Evolutionary conservation across 2,888 invertebrate genomes (phyloP), one percentile per base, ranked within the genome.

Genomic region (Argynnis bischoffii): DNA sequence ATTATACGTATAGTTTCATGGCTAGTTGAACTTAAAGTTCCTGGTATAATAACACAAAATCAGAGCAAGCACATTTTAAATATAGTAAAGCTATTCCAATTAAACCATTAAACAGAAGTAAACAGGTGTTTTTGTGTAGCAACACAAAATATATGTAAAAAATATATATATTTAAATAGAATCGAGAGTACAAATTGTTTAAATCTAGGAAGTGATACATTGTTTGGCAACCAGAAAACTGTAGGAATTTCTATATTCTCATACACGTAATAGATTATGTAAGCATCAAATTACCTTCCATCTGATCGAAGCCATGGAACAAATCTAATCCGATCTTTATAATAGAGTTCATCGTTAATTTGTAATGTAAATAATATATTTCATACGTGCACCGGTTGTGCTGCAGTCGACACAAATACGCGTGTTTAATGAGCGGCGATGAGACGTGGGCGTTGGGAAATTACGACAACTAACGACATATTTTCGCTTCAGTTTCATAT

Each of bases 391-490:
- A 69, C 71, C 70, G 70, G 54, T 55, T 55, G 56, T 69, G 69
- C 69, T 72, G 74, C 71, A 72, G 70, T 74, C 66, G 70, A 71
- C 73, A 74, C 76, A 73, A 76, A 76, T 77, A 73, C 72, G 72
- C 74, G 61, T 69, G 71, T 75, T 68, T 69, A 67, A 69, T 72
- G 70, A 70, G 71, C 66, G 55, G 53, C 55, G 59, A 68, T 65
- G 67, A 65, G 55, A 73, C 74, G 76, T 75, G 73, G 76, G 76
- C 66, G 75, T 65, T 66, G 61, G 54, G 63, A 55, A 72, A 69
- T 72, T 67, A 69, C 72, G 67, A 67, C 69, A 61, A 63, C 70
- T 18, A 55, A 68, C 70, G 55, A 68, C 55, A 60, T 70, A 70
- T 68, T 69, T 69, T 69, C 48, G 66, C 57, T 55, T 47, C 54